Evolutionary conservation across 2,888 invertebrate genomes (phyloP), one percentile per base, ranked within the genome.

Genomic region (Boloria selene): DNA sequence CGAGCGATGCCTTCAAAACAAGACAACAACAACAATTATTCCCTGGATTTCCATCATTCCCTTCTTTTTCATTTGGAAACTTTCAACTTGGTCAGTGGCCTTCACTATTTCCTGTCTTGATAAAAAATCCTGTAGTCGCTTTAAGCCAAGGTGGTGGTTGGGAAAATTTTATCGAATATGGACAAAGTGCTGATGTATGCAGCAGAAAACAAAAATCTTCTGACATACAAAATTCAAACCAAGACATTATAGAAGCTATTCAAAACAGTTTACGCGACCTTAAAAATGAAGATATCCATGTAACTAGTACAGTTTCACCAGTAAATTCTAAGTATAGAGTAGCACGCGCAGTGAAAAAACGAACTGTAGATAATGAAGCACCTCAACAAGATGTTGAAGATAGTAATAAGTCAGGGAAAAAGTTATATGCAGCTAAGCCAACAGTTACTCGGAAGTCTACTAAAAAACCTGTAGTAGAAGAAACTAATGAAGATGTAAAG

Each of bases 101-200:
- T 7, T 82, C 85, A 45, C 84, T 85, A 45, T 94, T 94, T 73
- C 94, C 94, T 0, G 86, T 94, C 44, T 77, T 93, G 10, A 90
- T 94, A 42, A 93, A 90, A 79, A 93, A 94, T 75, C 94, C 94
- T 0, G 77, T 94, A 13, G 75, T 93, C 7, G 90, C 89, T 65
- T 84, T 93, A 59, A 79, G 86, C 64, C 86, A 85, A 70, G 88
- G 92, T 44, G 93, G 93, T 54, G 93, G 93, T 3, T 89, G 92
- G 77, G 90, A 89, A 42, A 93, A 90, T 69, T 88, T 94, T 74
- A 75, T 94, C 53, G 94, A 95, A 79, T 93, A 93, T 71, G 94
- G 94, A 1, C 94, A 94, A 73, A 86, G 76, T 56, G 93, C 93
- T 49, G 93, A 94, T 73, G 85, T 93, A 17, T 93, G 93, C 72